phyloP scores from a whole-genome alignment of 2,113 vertebrate genomes.

The Phaethornis superciliosus region DNA sequence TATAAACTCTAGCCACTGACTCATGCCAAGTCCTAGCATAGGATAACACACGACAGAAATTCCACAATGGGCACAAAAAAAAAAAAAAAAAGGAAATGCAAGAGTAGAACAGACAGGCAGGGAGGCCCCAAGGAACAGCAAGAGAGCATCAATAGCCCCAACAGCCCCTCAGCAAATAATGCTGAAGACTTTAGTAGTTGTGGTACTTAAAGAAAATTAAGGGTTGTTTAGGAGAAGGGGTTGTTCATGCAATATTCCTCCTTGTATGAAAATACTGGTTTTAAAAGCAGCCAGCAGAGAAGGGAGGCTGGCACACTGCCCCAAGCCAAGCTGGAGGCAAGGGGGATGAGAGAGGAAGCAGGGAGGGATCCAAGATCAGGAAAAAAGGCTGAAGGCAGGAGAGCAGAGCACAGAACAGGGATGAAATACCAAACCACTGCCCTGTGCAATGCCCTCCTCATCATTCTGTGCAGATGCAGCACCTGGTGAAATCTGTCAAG shows the following conservation, averaged over 20 bases:
- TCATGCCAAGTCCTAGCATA: neutral
- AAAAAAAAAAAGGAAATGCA: no score
- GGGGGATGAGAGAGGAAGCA: neutral
- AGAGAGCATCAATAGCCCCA: neutral
- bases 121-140: neutral
- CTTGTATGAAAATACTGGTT: neutral
- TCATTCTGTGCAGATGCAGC: neutral
- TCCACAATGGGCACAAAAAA: neutral
- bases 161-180: rapidly evolving
- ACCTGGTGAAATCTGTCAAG: neutral
- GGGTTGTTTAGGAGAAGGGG: neutral
- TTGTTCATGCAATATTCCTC: neutral
- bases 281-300: neutral
- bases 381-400: neutral
- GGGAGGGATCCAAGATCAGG: rapidly evolving
- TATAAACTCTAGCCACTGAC: neutral
- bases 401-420: neutral
- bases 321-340: neutral
- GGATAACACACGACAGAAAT: neutral
- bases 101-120: neutral
- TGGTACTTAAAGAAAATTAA: neutral
- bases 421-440: neutral
- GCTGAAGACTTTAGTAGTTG: no score
- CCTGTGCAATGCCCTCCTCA: neutral
- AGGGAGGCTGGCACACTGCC: neutral